Evolutionary conservation across 2,113 vertebrate species (phyloP).

Genomic region (Climacteris rufus): DNA sequence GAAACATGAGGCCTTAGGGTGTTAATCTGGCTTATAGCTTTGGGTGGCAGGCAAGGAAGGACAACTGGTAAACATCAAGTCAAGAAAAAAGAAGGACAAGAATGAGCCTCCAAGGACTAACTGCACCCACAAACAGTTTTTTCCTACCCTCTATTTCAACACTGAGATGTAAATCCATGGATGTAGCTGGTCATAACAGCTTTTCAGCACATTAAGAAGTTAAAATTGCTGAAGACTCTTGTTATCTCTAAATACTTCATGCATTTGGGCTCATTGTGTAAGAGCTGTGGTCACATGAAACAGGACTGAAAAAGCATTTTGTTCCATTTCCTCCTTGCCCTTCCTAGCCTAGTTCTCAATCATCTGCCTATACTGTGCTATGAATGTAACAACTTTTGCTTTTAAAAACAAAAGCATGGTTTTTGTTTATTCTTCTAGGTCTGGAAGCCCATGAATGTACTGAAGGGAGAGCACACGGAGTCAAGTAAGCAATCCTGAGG

Average conservation of each 20-base stretch:
- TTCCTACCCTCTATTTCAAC: background rate
- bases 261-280: background rate
- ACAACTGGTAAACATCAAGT: background rate
- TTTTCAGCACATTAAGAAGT: background rate
- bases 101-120: background rate
- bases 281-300: background rate
- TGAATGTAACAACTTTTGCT: background rate
- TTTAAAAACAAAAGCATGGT: accelerated
- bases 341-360: background rate
- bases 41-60: background rate
- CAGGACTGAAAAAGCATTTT: background rate
- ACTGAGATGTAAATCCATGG: background rate
- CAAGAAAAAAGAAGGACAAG: background rate
- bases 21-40: background rate
- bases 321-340: background rate
- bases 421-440: background rate
- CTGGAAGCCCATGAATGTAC: background rate
- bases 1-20: background rate
- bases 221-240: background rate
- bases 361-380: background rate
- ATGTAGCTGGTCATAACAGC: background rate
- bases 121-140: background rate
- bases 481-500: background rate
- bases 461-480: background rate
- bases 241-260: background rate